Evolutionary conservation across 1,140 invertebrate genomes (phyloP).

Genomic region (Stegodyphus dumicola): DNA sequence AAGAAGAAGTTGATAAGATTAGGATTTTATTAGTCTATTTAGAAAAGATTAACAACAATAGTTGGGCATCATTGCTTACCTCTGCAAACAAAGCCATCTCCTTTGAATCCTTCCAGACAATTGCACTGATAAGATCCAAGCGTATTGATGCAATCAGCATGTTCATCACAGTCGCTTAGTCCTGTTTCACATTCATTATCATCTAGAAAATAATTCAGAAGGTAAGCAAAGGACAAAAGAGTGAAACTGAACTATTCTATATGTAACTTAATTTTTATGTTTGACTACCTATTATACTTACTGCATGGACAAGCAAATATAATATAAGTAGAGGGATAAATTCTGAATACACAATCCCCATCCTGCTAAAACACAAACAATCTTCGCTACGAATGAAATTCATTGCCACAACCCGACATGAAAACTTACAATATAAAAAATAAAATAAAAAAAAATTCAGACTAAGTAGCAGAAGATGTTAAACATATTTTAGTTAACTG

Average conservation of each 20-base stretch:
- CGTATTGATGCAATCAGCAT: conserved; percentile 73
- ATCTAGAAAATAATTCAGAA: conserved; percentile 70
- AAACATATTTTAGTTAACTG: too few relatives aligned
- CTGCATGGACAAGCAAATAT: background rate
- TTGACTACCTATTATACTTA: background rate
- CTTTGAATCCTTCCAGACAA: conserved; percentile 80
- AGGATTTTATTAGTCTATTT: too few relatives aligned
- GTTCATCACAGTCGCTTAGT: conserved; percentile 75
- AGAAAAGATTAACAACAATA: too few relatives aligned
- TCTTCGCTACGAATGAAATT: too few relatives aligned
- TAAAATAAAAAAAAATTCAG: too few relatives aligned
- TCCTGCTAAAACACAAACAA: too few relatives aligned
- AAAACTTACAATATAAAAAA: too few relatives aligned
- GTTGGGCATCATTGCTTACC: conserved; percentile 71
- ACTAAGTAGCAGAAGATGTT: too few relatives aligned
- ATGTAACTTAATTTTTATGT: background rate
- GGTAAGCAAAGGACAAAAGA: too few relatives aligned
- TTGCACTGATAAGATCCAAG: conserved; percentile 79
- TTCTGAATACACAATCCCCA: background rate
- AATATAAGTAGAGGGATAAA: background rate
- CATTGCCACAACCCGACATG: too few relatives aligned
- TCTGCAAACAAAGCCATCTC: conserved; percentile 70
- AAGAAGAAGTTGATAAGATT: background rate
- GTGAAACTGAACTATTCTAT: too few relatives aligned
- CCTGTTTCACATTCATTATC: conserved; percentile 85